Conservation (phyloP, 2,888 invertebrate species). For the Aquatica leii region DNA sequence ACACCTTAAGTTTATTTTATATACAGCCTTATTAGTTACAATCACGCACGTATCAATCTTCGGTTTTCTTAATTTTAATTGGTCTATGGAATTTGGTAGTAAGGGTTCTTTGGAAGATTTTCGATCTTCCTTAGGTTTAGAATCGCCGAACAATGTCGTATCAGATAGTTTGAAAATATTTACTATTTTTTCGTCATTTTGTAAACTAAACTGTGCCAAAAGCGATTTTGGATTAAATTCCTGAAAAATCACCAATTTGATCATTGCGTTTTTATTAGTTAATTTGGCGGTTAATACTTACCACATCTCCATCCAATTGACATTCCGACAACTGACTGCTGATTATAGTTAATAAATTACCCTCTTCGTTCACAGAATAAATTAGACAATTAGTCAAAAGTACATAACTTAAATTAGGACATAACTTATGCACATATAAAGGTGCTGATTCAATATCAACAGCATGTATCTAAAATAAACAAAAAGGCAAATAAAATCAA, state of each 20-base stretch:
- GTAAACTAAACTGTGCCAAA: conserved; percentile 67
- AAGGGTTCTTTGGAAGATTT: conserved; percentile 52
- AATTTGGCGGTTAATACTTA: conserved; percentile 54
- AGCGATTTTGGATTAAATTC: conserved; percentile 68
- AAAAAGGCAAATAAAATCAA: neutral
- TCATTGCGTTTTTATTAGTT: too few relatives aligned
- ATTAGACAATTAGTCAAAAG: conserved; percentile 74
- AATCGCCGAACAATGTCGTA: conserved; percentile 53
- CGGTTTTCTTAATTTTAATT: conserved; percentile 61
- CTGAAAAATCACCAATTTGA: conserved; percentile 52
- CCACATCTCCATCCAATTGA: conserved; percentile 62
- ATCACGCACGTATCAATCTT: conserved; percentile 67
- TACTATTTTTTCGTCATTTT: conserved; percentile 63
- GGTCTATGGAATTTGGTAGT: conserved; percentile 61
- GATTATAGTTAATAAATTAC: conserved; percentile 62
- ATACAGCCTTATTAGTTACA: conserved; percentile 68
- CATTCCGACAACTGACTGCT: conserved; percentile 68
- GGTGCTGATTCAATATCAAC: conserved; percentile 73
- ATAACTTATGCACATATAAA: conserved; percentile 74
- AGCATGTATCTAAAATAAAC: conserved; percentile 67
- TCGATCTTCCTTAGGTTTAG: conserved; percentile 51
- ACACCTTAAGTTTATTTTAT: conserved; percentile 67
- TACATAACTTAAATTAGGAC: conserved; percentile 68
- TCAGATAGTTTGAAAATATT: conserved; percentile 63
- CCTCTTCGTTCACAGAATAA: conserved; percentile 66